These are phyloP conservation scores for Panzeria rudis DNA, from an alignment of 2,888 invertebrate genomes.

Conservation along the genomic window DNA sequence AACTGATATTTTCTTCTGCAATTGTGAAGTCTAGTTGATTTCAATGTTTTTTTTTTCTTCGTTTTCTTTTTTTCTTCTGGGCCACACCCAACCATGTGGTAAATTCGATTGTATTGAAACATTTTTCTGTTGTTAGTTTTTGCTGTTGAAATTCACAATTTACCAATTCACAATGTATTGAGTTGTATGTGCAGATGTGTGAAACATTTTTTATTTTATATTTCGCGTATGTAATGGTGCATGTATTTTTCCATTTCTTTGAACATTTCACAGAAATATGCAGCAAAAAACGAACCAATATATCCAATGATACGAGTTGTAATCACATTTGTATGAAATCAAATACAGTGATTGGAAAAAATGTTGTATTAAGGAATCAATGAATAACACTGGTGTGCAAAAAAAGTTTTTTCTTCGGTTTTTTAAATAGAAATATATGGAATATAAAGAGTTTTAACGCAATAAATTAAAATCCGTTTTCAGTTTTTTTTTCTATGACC, in stretches of 20 bases:
- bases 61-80: not conserved
- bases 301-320: conserved; percentile 25
- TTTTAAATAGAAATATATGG: no score
- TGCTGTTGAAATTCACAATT: not conserved
- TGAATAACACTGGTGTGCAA: no score
- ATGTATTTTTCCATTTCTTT: conserved; percentile 44
- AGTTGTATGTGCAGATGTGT: conserved; percentile 6
- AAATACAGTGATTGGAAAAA: conserved; percentile 1
- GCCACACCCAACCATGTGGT: conserved; percentile 51
- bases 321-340: conserved; percentile 44
- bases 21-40: not conserved
- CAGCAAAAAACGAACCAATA: not conserved
- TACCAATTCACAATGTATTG: not conserved
- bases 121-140: conserved; percentile 21
- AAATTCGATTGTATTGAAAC: conserved; percentile 35
- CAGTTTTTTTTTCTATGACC: no score
- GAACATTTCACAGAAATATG: conserved; percentile 29
- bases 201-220: not conserved
- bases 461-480: no score
- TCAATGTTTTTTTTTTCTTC: not conserved
- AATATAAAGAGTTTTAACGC: no score
- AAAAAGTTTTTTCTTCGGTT: no score
- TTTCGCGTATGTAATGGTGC: conserved; percentile 22
- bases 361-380: no score
- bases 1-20: conserved; percentile 12